A percentile compares a stretch with the other conserved stretches of the same genome.
Evolutionary conservation across 2,797 vertebrate genomes (phyloP).

Genomic region (Gila robusta): DNA sequence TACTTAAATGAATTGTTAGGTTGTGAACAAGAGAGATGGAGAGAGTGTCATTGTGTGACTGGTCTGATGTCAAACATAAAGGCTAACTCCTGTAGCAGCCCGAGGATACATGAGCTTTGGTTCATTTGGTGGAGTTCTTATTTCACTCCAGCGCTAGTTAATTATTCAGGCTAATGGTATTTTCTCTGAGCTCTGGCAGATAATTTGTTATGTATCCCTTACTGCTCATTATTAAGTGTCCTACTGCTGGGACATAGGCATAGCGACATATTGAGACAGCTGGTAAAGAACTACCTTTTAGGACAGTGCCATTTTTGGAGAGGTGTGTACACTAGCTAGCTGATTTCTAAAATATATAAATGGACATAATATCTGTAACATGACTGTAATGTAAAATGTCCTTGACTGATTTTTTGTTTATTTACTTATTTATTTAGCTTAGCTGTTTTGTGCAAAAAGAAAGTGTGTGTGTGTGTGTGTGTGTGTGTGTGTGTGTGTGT

Average conservation of each 20-base stretch:
- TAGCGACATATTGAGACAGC: background rate
- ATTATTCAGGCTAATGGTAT: slow-evolving; percentile 49
- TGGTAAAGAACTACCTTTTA: background rate
- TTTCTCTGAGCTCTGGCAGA: slow-evolving; percentile 48
- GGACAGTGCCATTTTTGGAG: background rate
- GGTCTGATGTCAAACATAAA: slow-evolving; percentile 24
- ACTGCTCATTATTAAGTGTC: slow-evolving; percentile 43
- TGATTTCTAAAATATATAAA: background rate
- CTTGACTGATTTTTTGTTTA: too few relatives aligned
- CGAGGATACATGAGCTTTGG: slow-evolving; percentile 42
- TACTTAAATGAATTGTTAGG: slow-evolving; percentile 3
- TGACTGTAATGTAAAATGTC: too few relatives aligned
- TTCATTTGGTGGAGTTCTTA: slow-evolving; percentile 19
- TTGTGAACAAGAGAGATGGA: background rate
- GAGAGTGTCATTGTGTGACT: slow-evolving; percentile 8
- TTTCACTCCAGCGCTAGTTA: slow-evolving; percentile 32
- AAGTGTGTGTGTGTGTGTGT: background rate
- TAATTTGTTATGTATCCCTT: slow-evolving; percentile 48
- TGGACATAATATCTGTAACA: too few relatives aligned
- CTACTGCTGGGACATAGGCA: background rate
- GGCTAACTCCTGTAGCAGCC: slow-evolving; percentile 32
- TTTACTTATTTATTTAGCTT: background rate
- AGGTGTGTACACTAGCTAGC: background rate
- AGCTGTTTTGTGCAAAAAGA: background rate
- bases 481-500: too few relatives aligned